Evolutionary conservation across 2,797 vertebrate species (phyloP), one percentile per base, ranked within the genome.

Genomic region (Lagodon rhomboides): DNA sequence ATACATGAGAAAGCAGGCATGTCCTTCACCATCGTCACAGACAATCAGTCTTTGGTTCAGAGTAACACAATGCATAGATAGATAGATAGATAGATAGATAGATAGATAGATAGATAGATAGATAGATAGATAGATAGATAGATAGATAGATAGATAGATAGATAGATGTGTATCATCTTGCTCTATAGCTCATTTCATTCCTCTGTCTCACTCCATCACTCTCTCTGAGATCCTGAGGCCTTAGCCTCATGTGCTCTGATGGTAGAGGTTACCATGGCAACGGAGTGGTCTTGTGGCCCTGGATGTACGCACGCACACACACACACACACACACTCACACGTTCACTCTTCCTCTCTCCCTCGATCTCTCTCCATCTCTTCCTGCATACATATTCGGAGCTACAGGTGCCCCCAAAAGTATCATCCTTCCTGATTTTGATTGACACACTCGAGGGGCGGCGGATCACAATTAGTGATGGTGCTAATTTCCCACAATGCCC

Each of bases 401-500:
- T 92, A 94, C 94, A 95, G 93, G 93, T 95, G 92, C 90, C 93
- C 93, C 91, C 90, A 73, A 91, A 93, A 94, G 92, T 91, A 91
- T 93, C 89, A 82, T 85, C 77, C 86, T 92, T 87, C 91, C 90
- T 69, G 84, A 84, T 89, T 92, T 93, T 93, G 93, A 93, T 90
- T 94, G 94, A 93, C 92, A 89, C 87, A 83, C 94, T 91, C 87
- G n/a, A 87, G 93, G 92, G 93, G 91, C 86, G 80, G 89, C 82
- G 85, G 93, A 94, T 95, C 93, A 95, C 93, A 94, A 96, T 96
- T 96, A 95, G 95, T 93, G 93, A 95, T 95, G 93, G 94, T 90
- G 95, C 93, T 95, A 95, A 96, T 96, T 96, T 96, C 95, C 95
- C 96, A 96, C 95, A 95, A 96, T 95, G 94, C 95, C 96, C 96